These are phyloP conservation scores for Acholoe squamosa DNA, from an alignment of 2,888 invertebrate species.

Conservation along the genomic window DNA sequence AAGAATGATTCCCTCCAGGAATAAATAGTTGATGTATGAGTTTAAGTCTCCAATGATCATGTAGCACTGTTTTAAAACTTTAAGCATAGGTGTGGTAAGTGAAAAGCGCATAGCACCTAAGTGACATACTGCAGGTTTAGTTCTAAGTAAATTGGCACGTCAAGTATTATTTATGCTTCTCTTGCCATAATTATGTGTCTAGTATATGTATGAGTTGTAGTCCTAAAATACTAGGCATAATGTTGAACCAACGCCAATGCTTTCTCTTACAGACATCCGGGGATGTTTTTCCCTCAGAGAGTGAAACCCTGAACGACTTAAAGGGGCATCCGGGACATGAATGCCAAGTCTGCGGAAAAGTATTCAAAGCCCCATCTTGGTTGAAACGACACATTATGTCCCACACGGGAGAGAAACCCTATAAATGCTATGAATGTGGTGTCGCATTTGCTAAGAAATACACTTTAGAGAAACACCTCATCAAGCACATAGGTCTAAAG, in stretches of 20 bases:
- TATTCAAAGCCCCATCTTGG: background rate
- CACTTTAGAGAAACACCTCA: background rate
- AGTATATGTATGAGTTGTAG: too few relatives aligned
- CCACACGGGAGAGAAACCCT: constrained; percentile 34
- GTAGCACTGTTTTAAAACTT: too few relatives aligned
- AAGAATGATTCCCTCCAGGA: too few relatives aligned
- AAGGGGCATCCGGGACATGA: background rate
- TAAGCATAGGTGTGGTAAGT: too few relatives aligned
- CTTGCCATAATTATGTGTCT: too few relatives aligned
- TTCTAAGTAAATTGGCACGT: too few relatives aligned
- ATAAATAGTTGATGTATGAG: too few relatives aligned
- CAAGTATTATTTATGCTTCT: background rate
- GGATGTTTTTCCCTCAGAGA: background rate
- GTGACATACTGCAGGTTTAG: too few relatives aligned
- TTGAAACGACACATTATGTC: background rate
- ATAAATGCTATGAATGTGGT: background rate
- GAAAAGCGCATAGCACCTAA: too few relatives aligned
- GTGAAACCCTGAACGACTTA: background rate
- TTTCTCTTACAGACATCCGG: background rate
- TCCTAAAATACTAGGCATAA: background rate
- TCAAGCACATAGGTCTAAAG: background rate
- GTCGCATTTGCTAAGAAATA: background rate
- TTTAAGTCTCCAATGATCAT: too few relatives aligned
- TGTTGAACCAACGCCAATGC: background rate
- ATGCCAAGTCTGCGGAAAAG: background rate